A percentile compares a stretch with the other conserved stretches of the same genome.
These are phyloP conservation scores for Parasteatoda lunata DNA, from an alignment of 2,888 invertebrate genomes.

Conservation along the genomic window DNA sequence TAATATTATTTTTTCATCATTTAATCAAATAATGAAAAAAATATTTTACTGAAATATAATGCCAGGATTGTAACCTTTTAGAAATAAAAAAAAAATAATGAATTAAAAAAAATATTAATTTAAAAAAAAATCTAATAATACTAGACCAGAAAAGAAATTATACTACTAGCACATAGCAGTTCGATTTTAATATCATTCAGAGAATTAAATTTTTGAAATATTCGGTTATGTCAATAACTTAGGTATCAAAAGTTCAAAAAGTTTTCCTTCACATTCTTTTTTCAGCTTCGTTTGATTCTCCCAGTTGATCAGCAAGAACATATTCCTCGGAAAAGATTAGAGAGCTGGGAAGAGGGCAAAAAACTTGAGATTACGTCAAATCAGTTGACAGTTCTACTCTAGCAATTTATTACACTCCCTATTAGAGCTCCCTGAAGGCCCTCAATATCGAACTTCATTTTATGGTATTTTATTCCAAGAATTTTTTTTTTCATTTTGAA, in stretches of 20 bases:
- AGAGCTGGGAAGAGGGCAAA: neutral
- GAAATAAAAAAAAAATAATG: no score
- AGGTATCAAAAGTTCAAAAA: neutral
- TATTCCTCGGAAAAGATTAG: neutral
- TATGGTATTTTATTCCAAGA: neutral
- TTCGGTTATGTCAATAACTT: no score
- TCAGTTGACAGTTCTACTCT: constrained; percentile 44
- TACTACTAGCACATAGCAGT: no score
- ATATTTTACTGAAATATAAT: no score
- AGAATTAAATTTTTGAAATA: no score
- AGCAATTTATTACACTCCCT: constrained; percentile 46
- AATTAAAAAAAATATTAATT: no score
- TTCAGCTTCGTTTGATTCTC: neutral
- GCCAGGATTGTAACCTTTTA: no score
- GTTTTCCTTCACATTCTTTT: neutral
- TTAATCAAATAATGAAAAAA: no score
- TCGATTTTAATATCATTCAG: no score
- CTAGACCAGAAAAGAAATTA: no score
- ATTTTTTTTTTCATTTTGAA: neutral
- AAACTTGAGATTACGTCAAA: constrained; percentile 56
- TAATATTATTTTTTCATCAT: no score
- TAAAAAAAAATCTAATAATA: no score
- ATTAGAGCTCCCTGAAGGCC: constrained; percentile 29
- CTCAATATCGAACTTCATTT: neutral
- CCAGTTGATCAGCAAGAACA: neutral